Evolutionary conservation across 2,888 invertebrate genomes (phyloP).

Genomic region (Colostygia pectinataria): DNA sequence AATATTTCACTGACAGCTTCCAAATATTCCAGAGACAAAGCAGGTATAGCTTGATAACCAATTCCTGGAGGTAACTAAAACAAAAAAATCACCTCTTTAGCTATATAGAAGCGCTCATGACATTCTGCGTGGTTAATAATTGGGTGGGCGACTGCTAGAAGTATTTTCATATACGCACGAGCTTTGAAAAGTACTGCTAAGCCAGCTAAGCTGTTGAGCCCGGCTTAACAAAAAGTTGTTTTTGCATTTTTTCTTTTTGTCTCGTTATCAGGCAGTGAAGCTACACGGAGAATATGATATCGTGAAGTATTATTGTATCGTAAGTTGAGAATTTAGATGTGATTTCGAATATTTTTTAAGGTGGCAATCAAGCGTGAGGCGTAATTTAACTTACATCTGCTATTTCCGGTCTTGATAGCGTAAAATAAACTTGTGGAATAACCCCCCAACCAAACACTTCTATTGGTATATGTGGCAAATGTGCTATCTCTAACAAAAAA

Average conservation of each 20-base stretch:
- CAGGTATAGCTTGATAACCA: constrained; percentile 77
- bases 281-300: too few species aligned
- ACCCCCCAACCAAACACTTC: constrained; percentile 82
- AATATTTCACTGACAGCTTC: constrained; percentile 62
- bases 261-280: too few species aligned
- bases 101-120: too few species aligned
- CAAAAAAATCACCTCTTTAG: neutral
- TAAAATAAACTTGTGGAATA: constrained; percentile 82
- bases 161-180: too few species aligned
- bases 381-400: constrained; percentile 45
- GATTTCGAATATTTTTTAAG: too few species aligned
- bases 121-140: too few species aligned
- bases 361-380: too few species aligned
- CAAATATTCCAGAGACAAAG: constrained; percentile 66
- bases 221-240: too few species aligned
- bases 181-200: neutral
- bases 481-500: constrained; percentile 79
- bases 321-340: too few species aligned
- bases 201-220: too few species aligned
- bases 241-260: neutral
- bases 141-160: too few species aligned
- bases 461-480: constrained; percentile 78
- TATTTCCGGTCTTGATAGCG: constrained; percentile 66
- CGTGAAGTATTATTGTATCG: too few species aligned
- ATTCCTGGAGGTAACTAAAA: constrained; percentile 56